Evolutionary conservation across 2,113 vertebrate genomes (phyloP).

Genomic region (Anhinga anhinga): DNA sequence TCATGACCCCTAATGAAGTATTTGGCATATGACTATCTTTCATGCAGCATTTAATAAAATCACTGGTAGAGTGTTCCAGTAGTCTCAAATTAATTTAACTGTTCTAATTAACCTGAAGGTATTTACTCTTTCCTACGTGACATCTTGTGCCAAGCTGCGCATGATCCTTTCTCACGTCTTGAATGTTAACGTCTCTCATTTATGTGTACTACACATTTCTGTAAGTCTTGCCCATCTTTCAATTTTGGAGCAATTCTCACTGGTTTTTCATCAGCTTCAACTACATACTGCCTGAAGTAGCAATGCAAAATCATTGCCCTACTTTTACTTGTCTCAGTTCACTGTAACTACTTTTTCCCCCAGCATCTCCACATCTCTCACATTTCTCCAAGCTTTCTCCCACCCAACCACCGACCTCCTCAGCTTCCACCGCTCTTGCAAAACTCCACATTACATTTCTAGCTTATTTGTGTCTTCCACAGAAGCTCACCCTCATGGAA

Average conservation of each 20-base stretch:
- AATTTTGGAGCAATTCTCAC: not conserved
- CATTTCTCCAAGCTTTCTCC: not conserved
- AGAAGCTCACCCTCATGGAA: not conserved
- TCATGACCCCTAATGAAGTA: not conserved
- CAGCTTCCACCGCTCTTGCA: not conserved
- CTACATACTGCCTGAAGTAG: accelerated
- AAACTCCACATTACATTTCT: not conserved
- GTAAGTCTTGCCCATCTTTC: not conserved
- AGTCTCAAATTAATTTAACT: not conserved
- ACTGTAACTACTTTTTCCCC: not conserved
- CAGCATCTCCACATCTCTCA: not conserved
- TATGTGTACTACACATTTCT: not conserved
- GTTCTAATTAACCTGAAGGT: not conserved
- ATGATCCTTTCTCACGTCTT: not conserved
- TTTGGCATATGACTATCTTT: not conserved
- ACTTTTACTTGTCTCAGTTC: not conserved
- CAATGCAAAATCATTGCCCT: not conserved
- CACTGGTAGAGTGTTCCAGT: not conserved
- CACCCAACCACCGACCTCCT: not conserved
- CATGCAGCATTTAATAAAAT: not conserved
- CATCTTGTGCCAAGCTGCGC: not conserved
- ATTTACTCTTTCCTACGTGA: not conserved
- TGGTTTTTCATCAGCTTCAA: not conserved
- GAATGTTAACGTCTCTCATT: not conserved
- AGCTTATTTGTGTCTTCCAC: not conserved